A percentile compares a stretch with the other conserved stretches of the same genome.
phyloP scores from a whole-genome alignment of 2,113 vertebrate genomes.

The Bufo bufo region DNA sequence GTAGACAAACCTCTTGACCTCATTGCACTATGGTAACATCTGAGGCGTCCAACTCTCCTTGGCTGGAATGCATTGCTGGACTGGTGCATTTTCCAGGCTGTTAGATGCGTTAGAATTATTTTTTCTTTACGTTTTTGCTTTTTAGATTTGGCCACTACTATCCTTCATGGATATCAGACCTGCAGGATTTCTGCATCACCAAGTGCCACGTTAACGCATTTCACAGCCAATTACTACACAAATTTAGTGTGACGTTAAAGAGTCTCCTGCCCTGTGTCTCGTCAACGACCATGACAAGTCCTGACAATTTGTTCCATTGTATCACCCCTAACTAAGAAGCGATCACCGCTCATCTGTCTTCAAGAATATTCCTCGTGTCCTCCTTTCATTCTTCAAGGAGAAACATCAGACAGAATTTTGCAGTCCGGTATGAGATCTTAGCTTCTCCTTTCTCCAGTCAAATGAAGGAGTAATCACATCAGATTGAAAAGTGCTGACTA shows the following conservation, averaged over 20 bases:
- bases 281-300: not conserved
- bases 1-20: not conserved
- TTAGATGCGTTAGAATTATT: not conserved
- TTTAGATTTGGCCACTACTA: no score
- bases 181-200: not conserved
- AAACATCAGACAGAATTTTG: constrained; percentile 81
- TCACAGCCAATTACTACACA: not conserved
- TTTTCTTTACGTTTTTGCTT: not conserved
- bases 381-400: constrained; percentile 75
- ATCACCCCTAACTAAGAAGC: not conserved
- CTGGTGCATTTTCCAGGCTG: no score
- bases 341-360: constrained; percentile 51
- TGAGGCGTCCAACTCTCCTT: not conserved
- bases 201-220: not conserved
- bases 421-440: constrained; percentile 76
- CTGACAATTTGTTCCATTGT: not conserved
- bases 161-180: not conserved
- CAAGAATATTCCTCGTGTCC: constrained; percentile 64
- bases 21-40: not conserved
- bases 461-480: constrained; percentile 94
- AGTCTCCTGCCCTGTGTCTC: not conserved
- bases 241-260: not conserved
- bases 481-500: constrained; percentile 88
- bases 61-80: no score
- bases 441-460: constrained; percentile 84